Evolutionary conservation across 2,113 vertebrate genomes (phyloP).

Genomic region (Dicaeum eximium): DNA sequence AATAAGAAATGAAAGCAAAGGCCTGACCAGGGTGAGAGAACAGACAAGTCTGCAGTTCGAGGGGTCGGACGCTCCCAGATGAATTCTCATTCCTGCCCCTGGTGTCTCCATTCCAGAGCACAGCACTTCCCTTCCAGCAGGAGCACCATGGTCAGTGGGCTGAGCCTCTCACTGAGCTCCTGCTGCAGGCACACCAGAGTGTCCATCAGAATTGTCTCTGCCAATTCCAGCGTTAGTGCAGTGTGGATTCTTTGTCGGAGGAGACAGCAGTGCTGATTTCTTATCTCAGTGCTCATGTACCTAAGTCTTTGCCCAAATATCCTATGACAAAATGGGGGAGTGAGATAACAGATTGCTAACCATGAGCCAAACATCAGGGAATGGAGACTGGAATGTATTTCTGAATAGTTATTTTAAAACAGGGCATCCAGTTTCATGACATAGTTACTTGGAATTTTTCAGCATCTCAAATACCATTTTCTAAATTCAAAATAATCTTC

Average conservation of each 20-base stretch:
- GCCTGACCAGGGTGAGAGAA: background rate
- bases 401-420: slow-evolving; percentile 22
- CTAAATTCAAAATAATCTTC: background rate
- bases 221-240: background rate
- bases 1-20: background rate
- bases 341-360: background rate
- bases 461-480: slow-evolving; percentile 1
- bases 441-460: slow-evolving; percentile 17
- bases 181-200: background rate
- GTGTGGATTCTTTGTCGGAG: background rate
- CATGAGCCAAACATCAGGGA: background rate
- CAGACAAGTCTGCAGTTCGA: background rate
- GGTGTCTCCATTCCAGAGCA: background rate
- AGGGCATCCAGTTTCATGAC: slow-evolving; percentile 12
- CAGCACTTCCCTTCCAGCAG: background rate
- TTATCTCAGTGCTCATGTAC: background rate
- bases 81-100: background rate
- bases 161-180: background rate
- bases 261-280: background rate
- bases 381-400: background rate
- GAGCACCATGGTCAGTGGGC: background rate
- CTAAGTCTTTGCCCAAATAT: background rate
- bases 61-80: background rate
- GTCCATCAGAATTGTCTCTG: background rate
- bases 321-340: background rate